Percentiles rank a stretch among this genome's conserved stretches.
Evolutionary conservation across 2,113 vertebrate genomes (phyloP).

Genomic region (Kryptolebias marmoratus): DNA sequence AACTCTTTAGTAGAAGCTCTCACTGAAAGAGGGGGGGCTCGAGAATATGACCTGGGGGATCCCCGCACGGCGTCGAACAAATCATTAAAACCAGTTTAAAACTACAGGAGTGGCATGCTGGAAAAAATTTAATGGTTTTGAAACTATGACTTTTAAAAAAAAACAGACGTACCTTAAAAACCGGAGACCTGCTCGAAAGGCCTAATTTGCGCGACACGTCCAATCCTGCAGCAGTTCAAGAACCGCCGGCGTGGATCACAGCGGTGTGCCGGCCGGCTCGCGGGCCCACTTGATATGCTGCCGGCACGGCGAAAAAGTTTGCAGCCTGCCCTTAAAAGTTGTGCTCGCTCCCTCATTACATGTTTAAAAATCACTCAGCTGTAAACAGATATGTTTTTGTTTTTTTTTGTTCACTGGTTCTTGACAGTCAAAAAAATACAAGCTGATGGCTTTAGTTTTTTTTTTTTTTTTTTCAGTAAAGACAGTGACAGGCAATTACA

Average conservation of each 20-base stretch:
- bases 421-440: conserved; percentile 21
- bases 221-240: background rate
- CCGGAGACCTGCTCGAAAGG: background rate
- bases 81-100: no score
- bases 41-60: no score
- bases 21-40: no score
- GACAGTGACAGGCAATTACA: conserved; percentile 62
- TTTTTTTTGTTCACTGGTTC: background rate
- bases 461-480: conserved; percentile 28
- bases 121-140: background rate
- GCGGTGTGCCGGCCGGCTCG: background rate
- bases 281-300: background rate
- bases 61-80: no score
- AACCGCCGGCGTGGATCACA: background rate
- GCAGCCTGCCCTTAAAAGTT: background rate
- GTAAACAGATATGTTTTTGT: background rate
- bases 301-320: conserved; percentile 1
- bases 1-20: no score
- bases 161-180: background rate
- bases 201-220: background rate
- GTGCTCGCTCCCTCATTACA: conserved; percentile 5
- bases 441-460: conserved; percentile 39
- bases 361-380: conserved; percentile 27
- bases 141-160: background rate
- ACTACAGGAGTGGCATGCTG: background rate